Evolutionary conservation across 2,888 invertebrate genomes (phyloP), one percentile per base, ranked within the genome.

Genomic region (Scaptomyza parva): DNA sequence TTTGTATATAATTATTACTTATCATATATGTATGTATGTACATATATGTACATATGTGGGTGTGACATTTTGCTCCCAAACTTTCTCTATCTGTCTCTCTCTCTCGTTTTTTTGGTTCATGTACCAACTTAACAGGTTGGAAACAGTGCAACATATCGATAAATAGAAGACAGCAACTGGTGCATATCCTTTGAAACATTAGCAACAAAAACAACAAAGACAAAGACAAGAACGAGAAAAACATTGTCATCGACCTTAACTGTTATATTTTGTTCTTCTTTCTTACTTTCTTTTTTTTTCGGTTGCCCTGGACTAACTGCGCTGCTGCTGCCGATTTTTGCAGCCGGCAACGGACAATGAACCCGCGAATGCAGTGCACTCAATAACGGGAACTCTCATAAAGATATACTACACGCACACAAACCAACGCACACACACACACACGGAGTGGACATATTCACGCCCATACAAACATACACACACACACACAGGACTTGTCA

Each of bases 281-380:
- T 39, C n/a, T 17, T 26, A 2, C 3, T 22, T 22, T 22, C 5
- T 9, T 28, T 9, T 22, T n/a, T 7, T 4, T 41, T 41, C n/a
- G 3, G 2, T 33, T 33, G n/a, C 14, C n/a, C 9, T 39, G 39
- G 26, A 20, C 20, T 22, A 30, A 53, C 52, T 64, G 55, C 59
- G 50, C 44, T 51, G 70, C 50, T 45, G 52, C 70, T 53, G 43
- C 53, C 51, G 45, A 53, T 26, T 7, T 24, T 68, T 43, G 59
- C 57, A 58, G 59, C 43, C 28, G 41, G 26, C 61, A 50, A 51
- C 59, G 67, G 44, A 51, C 85, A 81, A 82, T 85, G 82, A 85
- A 85, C 68, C 59, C 61, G 68, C 51, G 28, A 33, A 59, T 50
- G 40, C 26, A 55, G 18, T 14, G 50, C 26, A 26, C 11, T 28